Evolutionary conservation across 2,888 invertebrate species (phyloP).

Genomic region (Lydus trimaculatus): DNA sequence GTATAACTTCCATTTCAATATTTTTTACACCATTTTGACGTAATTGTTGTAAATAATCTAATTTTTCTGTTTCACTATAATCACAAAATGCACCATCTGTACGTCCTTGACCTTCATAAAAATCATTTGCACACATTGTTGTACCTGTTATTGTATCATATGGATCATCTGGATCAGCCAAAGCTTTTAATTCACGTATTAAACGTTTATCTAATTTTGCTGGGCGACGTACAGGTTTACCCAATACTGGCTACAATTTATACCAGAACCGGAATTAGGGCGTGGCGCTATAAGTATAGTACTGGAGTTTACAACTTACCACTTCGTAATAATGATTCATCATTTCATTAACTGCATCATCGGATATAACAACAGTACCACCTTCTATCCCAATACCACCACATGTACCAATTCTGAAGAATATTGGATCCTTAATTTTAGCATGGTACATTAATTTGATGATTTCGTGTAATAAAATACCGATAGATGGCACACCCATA

Average conservation of each 20-base stretch:
- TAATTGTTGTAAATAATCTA: constrained; percentile 81
- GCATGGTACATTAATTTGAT: constrained; percentile 97
- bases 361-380: constrained; percentile 93
- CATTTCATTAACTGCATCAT: constrained; percentile 89
- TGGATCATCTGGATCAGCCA: constrained; percentile 80
- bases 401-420: constrained; percentile 93
- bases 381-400: constrained; percentile 93
- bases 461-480: constrained; percentile 93
- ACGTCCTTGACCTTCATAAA: constrained; percentile 97
- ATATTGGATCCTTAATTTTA: constrained; percentile 83
- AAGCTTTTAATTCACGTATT: constrained; percentile 77
- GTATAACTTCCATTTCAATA: constrained; percentile 97
- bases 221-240: constrained; percentile 81
- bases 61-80: constrained; percentile 88
- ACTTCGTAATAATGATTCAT: constrained; percentile 82
- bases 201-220: constrained; percentile 85
- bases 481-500: constrained; percentile 97
- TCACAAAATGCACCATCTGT: constrained; percentile 97
- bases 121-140: constrained; percentile 97
- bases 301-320: too few species aligned
- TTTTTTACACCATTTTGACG: constrained; percentile 85
- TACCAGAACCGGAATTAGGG: background rate
- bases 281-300: too few species aligned
- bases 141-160: constrained; percentile 89
- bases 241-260: constrained; percentile 77